These are phyloP conservation scores for Otis tarda DNA, from an alignment of 2,113 vertebrate genomes.

Conservation along the genomic window DNA sequence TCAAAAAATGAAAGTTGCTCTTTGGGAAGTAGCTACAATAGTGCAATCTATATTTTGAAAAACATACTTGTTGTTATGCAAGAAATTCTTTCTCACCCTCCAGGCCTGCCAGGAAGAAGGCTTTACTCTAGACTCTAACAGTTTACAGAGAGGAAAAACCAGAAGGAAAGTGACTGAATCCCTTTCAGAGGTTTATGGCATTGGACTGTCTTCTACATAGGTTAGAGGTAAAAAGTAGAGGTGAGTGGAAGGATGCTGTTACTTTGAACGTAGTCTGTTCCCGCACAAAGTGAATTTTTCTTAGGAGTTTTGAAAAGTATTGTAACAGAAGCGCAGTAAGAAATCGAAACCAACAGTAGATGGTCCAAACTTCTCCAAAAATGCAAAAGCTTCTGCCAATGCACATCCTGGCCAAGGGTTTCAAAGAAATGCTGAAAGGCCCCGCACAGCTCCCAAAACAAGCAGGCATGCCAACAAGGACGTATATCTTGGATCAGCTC, in stretches of 20 bases:
- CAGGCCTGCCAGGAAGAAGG: neutral
- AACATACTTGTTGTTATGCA: neutral
- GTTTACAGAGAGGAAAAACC: neutral
- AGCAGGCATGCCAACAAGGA: neutral
- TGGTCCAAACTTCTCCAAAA: neutral
- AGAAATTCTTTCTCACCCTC: neutral
- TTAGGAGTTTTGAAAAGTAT: neutral
- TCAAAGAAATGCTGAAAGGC: neutral
- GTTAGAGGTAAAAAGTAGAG: neutral
- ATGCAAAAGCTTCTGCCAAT: neutral
- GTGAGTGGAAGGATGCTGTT: neutral
- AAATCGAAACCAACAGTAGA: neutral
- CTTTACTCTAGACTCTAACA: neutral
- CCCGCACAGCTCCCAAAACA: neutral
- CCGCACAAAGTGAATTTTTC: neutral
- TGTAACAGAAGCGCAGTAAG: neutral
- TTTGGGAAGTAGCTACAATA: neutral
- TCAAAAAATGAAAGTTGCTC: neutral
- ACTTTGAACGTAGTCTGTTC: neutral
- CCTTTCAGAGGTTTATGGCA: neutral
- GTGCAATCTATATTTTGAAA: constrained; percentile 22
- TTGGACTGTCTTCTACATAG: neutral
- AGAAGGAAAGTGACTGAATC: neutral
- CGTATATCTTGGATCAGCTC: neutral
- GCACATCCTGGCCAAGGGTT: neutral